phyloP scores from a whole-genome alignment of 2,797 vertebrate species.

The Brachyrhaphis roseni region DNA sequence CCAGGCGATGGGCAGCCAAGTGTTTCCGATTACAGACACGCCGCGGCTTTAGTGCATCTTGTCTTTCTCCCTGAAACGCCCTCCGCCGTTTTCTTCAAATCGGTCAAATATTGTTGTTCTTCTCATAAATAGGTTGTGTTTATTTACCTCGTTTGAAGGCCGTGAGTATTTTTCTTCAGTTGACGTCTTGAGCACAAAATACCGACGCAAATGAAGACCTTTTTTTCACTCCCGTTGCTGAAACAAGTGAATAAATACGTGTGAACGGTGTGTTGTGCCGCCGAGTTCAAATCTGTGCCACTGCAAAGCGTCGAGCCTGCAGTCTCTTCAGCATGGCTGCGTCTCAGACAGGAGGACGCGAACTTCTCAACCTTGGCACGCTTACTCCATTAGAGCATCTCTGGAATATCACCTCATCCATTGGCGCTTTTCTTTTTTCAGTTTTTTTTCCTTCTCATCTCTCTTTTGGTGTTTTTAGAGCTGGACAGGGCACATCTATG shows the following conservation, averaged over 20 bases:
- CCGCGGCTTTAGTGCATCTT: constrained; percentile 27
- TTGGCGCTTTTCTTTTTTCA: constrained; percentile 31
- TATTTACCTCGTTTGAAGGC: neutral
- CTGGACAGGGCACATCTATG: constrained; percentile 58
- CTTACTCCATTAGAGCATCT: constrained; percentile 68
- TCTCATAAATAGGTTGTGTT: neutral
- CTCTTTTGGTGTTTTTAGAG: constrained; percentile 58
- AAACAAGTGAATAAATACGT: neutral
- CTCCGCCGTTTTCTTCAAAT: neutral
- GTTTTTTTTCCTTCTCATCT: constrained; percentile 8
- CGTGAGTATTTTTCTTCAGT: constrained; percentile 7
- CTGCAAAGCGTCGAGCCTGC: constrained; percentile 11
- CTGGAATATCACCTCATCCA: constrained; percentile 59
- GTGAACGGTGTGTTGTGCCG: neutral
- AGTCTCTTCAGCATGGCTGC: constrained; percentile 52
- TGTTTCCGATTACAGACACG: constrained; percentile 39
- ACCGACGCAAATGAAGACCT: neutral
- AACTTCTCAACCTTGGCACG: constrained; percentile 53
- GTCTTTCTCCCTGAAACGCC: constrained; percentile 21
- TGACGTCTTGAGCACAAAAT: constrained; percentile 18
- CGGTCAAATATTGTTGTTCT: constrained; percentile 20
- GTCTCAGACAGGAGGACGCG: constrained; percentile 28
- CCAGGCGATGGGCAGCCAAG: constrained; percentile 42
- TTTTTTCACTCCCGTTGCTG: neutral
- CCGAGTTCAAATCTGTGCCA: constrained; percentile 16